These are phyloP conservation scores for Galagoides demidoff DNA, from an alignment of 2,797 vertebrate genomes.

Conservation along the genomic window DNA sequence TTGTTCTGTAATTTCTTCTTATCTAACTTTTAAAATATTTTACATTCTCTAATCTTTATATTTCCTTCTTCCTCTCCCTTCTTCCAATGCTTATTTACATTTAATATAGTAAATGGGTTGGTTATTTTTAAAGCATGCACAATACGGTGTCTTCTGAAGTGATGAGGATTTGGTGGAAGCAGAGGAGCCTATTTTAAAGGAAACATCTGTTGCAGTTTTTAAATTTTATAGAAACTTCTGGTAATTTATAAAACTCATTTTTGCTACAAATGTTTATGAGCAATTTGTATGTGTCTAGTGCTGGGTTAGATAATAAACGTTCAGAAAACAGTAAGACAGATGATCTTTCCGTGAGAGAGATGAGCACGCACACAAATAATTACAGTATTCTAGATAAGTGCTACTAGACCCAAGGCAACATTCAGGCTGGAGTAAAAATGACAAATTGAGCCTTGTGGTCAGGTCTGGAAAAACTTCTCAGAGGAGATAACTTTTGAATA, in stretches of 20 bases:
- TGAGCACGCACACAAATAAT: neutral
- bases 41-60: conserved; percentile 12
- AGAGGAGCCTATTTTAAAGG: conserved; percentile 7
- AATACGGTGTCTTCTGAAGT: neutral
- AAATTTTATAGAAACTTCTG: conserved; percentile 10
- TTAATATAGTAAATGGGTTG: neutral
- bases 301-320: conserved; percentile 2
- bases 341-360: neutral
- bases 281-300: neutral
- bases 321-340: neutral
- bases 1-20: conserved; percentile 33
- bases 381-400: neutral
- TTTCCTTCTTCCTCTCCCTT: neutral
- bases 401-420: neutral
- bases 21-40: neutral
- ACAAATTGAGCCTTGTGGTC: neutral
- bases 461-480: neutral
- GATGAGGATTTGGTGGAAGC: neutral
- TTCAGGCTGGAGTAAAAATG: neutral
- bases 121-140: conserved; percentile 3
- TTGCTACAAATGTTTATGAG: conserved; percentile 19
- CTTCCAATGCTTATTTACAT: conserved; percentile 29
- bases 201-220: conserved; percentile 27
- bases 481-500: conserved; percentile 48
- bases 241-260: neutral